Conservation (phyloP, 2,113 vertebrate species). For the Malurus cyaneus region DNA sequence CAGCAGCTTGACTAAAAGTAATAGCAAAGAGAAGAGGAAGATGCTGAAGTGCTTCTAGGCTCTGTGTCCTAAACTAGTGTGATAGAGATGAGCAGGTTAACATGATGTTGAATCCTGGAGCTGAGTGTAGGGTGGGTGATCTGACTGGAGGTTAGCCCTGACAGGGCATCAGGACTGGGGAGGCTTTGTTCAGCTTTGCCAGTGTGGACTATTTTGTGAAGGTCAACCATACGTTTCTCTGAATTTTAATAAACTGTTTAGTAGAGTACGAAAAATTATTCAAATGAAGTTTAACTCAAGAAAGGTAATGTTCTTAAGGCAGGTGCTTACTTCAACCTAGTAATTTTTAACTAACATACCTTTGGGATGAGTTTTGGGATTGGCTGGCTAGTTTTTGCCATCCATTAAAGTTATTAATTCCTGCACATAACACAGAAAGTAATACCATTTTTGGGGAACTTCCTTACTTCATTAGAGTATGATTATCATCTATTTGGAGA, state of each 20-base stretch:
- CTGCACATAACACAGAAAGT: background rate
- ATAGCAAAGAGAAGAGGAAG: background rate
- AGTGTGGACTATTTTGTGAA: background rate
- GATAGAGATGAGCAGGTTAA: background rate
- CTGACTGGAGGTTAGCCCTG: background rate
- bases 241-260: background rate
- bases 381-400: background rate
- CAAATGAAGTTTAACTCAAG: background rate
- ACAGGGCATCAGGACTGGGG: accelerated
- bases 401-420: background rate
- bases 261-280: background rate
- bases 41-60: background rate
- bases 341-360: background rate
- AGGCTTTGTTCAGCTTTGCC: background rate
- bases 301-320: background rate
- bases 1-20: background rate
- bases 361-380: background rate
- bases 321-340: background rate
- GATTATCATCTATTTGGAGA: background rate
- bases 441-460: background rate
- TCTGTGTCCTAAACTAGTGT: background rate
- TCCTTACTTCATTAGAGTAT: background rate
- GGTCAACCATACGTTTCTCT: background rate
- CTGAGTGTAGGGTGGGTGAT: accelerated
- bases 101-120: accelerated